Percentiles rank a stretch among this genome's conserved stretches.
Evolutionary conservation across 2,113 vertebrate genomes (phyloP).

Genomic region (Edolisoma coerulescens): DNA sequence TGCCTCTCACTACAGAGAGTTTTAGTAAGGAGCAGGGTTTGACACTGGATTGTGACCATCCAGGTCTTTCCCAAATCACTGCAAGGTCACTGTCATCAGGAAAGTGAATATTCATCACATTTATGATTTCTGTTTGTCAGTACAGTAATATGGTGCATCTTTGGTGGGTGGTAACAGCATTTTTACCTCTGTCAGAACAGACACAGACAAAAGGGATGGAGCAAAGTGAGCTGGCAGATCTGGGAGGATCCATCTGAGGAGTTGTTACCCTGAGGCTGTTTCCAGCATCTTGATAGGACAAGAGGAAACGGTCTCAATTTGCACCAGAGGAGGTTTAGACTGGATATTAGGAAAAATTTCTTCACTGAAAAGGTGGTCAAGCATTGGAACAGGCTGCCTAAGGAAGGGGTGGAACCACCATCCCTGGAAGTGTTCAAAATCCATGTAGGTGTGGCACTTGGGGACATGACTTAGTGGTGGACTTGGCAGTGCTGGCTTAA

Average conservation of each 20-base stretch:
- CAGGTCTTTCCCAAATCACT: not conserved
- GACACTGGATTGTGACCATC: not conserved
- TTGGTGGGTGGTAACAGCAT: not conserved
- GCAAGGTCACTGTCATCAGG: not conserved
- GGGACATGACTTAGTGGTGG: not conserved
- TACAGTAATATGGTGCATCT: rapidly evolving
- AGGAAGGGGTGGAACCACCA: not conserved
- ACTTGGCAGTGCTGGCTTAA: not conserved
- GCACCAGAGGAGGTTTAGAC: not conserved
- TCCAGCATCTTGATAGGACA: not conserved
- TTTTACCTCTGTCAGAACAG: not conserved
- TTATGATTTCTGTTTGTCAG: not conserved
- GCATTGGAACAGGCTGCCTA: not conserved
- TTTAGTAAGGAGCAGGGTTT: not conserved
- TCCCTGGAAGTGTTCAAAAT: not conserved
- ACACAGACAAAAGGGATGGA: not conserved
- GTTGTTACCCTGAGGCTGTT: not conserved
- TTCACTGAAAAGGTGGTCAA: not conserved
- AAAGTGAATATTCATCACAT: not conserved
- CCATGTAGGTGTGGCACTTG: not conserved
- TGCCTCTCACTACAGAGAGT: not conserved
- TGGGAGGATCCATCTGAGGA: not conserved
- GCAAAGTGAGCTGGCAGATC: not conserved
- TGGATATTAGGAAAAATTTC: not conserved
- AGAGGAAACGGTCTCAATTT: not conserved